Base-by-base conservation (phyloP, 1,140 invertebrate species). In the Trypoxylus dichotomus region DNA sequence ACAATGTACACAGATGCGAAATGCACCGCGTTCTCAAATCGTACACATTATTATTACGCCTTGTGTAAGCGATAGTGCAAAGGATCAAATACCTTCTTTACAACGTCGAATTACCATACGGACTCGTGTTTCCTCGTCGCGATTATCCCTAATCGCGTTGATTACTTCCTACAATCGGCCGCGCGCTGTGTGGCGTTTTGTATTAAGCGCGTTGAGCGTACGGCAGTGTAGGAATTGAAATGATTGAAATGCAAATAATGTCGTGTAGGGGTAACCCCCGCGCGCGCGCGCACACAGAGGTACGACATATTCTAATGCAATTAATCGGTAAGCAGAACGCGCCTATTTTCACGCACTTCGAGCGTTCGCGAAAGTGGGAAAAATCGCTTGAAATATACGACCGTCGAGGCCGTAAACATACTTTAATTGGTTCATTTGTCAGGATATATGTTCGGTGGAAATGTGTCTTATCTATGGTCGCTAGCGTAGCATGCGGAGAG, bases 191-290 rank as follows among this genome's bases (percentile, higher is more conserved):
- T 37, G 32, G 32, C 32, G 32, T 37, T 37, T 37, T 2, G 32
- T 37, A 37, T 37, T 37, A 37, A 37, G 32, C 32, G 32, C n/a
- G 32, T 8, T 37, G 32, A 37, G 32, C 32, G 32, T 37, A 37
- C n/a, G n/a, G n/a, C 15, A 11, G 42, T 54, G 47, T 54, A 54
- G 19, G 47, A 54, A 54, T 54, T 15, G 47, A n/a, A 37, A 29
- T 68, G 60, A 68, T 68, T 68, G 60, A 68, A 68, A 68, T 68
- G 60, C 60, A 68, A 68, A 68, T 68, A 68, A 54, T 54, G 60
- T 25, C 27, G 60, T n/a, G n/a, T 68, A 13, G 60, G 24, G 60
- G 24, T 68, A n/a, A 29, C 21, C 24, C 32, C 60, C 21, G 24
- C 27, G 27, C 21, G 11, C 27, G 27, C 47, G 2, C 15, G 15